These are phyloP conservation scores for Heliconius congener DNA, from an alignment of 1,140 invertebrate genomes.

Conservation along the genomic window DNA sequence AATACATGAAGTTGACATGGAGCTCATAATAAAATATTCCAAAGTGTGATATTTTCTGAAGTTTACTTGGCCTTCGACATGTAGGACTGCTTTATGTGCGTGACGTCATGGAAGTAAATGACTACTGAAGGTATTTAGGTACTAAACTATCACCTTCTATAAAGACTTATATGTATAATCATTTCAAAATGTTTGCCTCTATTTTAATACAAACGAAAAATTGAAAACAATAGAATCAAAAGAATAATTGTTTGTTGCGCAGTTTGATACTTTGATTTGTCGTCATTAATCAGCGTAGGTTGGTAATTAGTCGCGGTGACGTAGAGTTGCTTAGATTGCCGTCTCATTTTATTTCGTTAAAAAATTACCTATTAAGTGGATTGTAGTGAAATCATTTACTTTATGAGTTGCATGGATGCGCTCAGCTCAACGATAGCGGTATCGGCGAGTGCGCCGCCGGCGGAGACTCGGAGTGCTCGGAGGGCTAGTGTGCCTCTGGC, in stretches of 20 bases:
- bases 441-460: slow-evolving; percentile 35
- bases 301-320: slow-evolving; percentile 28
- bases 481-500: slow-evolving; percentile 54
- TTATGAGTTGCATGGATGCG: slow-evolving; percentile 19
- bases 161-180: not conserved
- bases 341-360: slow-evolving; percentile 27
- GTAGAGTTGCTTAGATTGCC: slow-evolving; percentile 22
- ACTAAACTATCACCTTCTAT: not conserved
- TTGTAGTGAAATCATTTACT: slow-evolving; percentile 6
- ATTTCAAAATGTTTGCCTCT: not conserved
- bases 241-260: slow-evolving; percentile 18
- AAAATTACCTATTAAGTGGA: slow-evolving; percentile 26
- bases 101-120: slow-evolving; percentile 32
- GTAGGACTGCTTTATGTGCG: slow-evolving; percentile 21
- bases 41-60: slow-evolving; percentile 55
- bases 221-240: not conserved
- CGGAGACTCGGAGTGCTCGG: not conserved
- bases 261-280: slow-evolving; percentile 30
- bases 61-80: slow-evolving; percentile 59
- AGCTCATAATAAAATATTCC: slow-evolving; percentile 50
- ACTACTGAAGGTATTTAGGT: not conserved
- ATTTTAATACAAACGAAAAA: not conserved
- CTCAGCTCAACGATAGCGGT: slow-evolving; percentile 42
- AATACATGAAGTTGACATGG: slow-evolving; percentile 39
- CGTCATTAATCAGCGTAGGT: slow-evolving; percentile 34